Evolutionary conservation across 2,888 invertebrate species (phyloP), one percentile per base, ranked within the genome.

Genomic region (Alsophila aescularia): DNA sequence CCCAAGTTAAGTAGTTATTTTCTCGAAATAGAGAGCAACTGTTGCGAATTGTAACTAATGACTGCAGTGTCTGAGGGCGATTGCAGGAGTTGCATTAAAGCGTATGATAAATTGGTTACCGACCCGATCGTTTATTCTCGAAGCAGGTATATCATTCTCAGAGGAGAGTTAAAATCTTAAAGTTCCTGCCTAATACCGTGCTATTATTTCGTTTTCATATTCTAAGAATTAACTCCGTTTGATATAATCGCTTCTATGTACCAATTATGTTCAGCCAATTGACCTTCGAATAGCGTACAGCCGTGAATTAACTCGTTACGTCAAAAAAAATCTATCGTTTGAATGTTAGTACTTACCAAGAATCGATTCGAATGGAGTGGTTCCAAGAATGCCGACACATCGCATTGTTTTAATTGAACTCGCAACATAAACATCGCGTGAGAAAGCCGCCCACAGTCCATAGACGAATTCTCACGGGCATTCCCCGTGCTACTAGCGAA

Each of bases 21-120:
- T 77, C 80, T 78, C 64, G 66, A 81, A 83, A 82, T 79, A 78
- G 73, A 70, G 60, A 71, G 75, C 81, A 85, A 85, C 81, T 83
- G 85, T 81, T 83, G 81, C 79, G 76, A 79, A 79, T 81, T 77
- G 66, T 80, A 79, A 86, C 83, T 83, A 83, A 87, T 83, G 83
- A 79, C 74, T 70, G 72, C 74, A 66, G 72, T 75, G 79, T 78
- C 77, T 75, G 60, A 68, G 60, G 75, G 72, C 78, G 75, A 75
- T 79, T 73, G 75, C 77, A 70, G 64, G 70, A 76, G 71, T 73
- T n/a, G 71, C 75, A 74, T n/a, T n/a, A n/a, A n/a, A 71, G 74
- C 64, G 69, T 75, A 77, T 79, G 81, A 85, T 84, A 78, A 80
- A 83, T 83, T 67, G 69, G 73, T 72, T 70, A 75, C 77, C 71